Conservation (phyloP, 2,113 vertebrate species). For the Oenanthe oenanthe region DNA sequence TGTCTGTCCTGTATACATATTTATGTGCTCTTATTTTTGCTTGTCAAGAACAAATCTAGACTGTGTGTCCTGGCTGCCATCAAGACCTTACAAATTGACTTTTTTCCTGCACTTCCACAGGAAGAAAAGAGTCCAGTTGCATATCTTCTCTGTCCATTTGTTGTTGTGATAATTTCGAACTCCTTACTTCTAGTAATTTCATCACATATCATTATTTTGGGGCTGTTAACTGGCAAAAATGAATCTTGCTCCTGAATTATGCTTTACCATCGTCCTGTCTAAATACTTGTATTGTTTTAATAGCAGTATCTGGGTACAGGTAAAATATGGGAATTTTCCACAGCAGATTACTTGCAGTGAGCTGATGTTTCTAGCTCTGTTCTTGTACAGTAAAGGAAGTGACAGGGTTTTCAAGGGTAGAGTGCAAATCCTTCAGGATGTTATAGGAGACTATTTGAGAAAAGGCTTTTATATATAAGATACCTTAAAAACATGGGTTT, state of each 20-base stretch:
- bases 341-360: background rate
- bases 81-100: background rate
- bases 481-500: background rate
- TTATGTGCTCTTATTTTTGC: conserved; percentile 30
- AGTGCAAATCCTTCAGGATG: background rate
- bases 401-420: background rate
- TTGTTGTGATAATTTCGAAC: background rate
- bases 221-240: background rate
- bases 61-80: background rate
- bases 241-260: background rate
- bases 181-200: background rate
- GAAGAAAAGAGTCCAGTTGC: background rate
- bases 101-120: background rate
- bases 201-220: background rate
- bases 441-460: background rate
- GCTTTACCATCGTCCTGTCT: background rate
- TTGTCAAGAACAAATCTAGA: background rate
- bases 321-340: background rate
- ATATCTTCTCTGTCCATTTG: background rate
- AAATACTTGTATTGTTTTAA: background rate
- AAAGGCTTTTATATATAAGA: background rate
- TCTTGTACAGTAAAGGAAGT: background rate
- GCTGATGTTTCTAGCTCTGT: background rate
- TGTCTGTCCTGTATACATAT: conserved; percentile 7
- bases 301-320: background rate